Evolutionary conservation across 2,888 invertebrate genomes (phyloP).

Genomic region (Thecophora atra): DNA sequence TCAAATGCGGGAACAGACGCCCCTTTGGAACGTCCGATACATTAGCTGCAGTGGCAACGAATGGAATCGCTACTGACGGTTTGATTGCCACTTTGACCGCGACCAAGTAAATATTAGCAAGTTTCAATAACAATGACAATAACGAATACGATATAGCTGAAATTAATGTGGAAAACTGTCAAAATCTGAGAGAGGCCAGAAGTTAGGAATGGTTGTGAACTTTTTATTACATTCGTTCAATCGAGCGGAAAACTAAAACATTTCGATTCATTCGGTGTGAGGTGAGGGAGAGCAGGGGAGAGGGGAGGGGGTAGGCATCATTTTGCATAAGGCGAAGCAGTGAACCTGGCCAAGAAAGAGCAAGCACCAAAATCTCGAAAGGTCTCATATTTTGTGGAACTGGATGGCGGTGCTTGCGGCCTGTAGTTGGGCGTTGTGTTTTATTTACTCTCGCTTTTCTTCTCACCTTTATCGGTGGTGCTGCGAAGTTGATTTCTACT

Average conservation of each 20-base stretch:
- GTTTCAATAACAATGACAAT: no score
- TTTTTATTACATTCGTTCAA: no score
- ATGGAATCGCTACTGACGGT: conserved; percentile 21
- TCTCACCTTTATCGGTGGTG: not conserved
- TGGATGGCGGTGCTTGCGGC: not conserved
- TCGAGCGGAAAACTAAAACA: no score
- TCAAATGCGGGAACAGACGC: no score
- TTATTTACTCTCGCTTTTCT: not conserved
- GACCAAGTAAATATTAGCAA: not conserved
- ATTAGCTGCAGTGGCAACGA: not conserved
- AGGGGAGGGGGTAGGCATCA: conserved; percentile 1
- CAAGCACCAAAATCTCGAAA: not conserved
- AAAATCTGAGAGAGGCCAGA: conserved; percentile 10
- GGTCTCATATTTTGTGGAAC: conserved; percentile 12
- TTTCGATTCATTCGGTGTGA: conserved; percentile 7
- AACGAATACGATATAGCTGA: conserved; percentile 15
- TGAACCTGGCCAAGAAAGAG: conserved; percentile 6
- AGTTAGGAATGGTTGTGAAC: conserved; percentile 1
- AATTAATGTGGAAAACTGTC: conserved; percentile 8
- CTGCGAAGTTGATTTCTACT: not conserved
- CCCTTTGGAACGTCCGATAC: not conserved
- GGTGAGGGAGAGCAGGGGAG: not conserved
- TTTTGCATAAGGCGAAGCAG: conserved; percentile 14
- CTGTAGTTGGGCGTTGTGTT: not conserved
- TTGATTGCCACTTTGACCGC: conserved; percentile 28